Evolutionary conservation across 2,888 invertebrate genomes (phyloP), one percentile per base, ranked within the genome.

Genomic region (Ectemnius lituratus): DNA sequence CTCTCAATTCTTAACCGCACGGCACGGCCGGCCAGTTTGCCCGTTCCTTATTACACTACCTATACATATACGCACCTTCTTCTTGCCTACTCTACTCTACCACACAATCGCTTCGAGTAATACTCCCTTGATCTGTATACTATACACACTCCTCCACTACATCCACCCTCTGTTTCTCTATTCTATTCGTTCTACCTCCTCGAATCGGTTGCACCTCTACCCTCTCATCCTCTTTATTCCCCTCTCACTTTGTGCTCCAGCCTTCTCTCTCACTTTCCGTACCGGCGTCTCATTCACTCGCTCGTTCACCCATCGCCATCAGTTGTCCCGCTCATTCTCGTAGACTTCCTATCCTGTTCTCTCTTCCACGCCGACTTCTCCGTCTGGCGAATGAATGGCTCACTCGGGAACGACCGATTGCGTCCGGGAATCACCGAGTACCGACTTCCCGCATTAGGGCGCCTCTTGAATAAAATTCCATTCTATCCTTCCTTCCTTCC

Each of bases 401-500:
- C 73, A 70, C 78, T 80, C 87, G 86, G 82, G 84, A 83, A 81
- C 66, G 62, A 18, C 82, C 86, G 85, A 84, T 65, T 46, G 62
- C 62, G 23, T 57, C 70, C 86, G 86, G 78, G 79, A 77, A 83
- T 74, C 73, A 72, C 74, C 86, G 85, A 78, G 73, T 71, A 61
- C 60, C 67, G 78, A 86, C 84, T 84, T 82, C 82, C 84, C 84
- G 83, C 82, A 82, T 86, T 86, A 84, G 85, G 83, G 78, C 82
- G 82, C 83, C 84, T 83, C 84, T 85, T 85, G 76, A 86, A 87
- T 86, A 87, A 86, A 87, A 86, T 86, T 86, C 84, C 86, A 80
- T 84, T 84, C 84, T 78, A 77, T 78, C 67, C 70, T 76, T 79
- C 77, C 67, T 69, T 52, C 78, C 62, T 72, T 58, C 70, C 71